These are phyloP conservation scores for Eurosta solidaginis DNA, from an alignment of 1,140 invertebrate genomes.

Conservation along the genomic window DNA sequence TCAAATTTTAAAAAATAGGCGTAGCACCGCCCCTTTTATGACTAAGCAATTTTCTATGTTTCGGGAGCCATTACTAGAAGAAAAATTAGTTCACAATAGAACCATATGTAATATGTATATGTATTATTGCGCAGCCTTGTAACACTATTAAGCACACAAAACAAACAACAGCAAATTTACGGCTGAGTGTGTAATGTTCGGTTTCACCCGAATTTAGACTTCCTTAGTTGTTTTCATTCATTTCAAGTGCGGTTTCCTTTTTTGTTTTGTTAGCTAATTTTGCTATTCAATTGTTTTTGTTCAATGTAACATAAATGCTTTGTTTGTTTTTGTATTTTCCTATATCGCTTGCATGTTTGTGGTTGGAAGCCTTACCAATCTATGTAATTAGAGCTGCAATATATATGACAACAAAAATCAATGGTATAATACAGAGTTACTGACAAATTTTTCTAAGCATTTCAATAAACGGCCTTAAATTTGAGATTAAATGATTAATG, in stretches of 20 bases:
- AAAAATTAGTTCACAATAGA: too few relatives aligned
- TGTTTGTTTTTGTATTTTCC: neutral
- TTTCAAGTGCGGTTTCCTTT: neutral
- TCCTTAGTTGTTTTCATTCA: neutral
- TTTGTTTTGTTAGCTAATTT: neutral
- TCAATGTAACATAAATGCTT: neutral
- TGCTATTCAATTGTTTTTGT: neutral
- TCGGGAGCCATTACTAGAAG: too few relatives aligned
- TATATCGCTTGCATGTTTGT: neutral
- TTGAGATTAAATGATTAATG: neutral
- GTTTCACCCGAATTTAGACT: too few relatives aligned
- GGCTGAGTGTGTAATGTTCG: too few relatives aligned
- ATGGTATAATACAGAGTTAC: neutral
- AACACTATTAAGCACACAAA: too few relatives aligned
- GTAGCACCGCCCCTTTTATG: too few relatives aligned
- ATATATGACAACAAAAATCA: neutral
- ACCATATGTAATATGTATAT: too few relatives aligned
- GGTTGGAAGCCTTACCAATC: neutral
- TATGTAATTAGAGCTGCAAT: neutral
- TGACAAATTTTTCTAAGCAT: neutral
- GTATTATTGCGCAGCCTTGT: too few relatives aligned
- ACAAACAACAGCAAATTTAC: too few relatives aligned
- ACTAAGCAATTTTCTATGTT: too few relatives aligned
- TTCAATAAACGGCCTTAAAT: neutral
- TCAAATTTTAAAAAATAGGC: too few relatives aligned